A percentile compares a stretch with the other conserved stretches of the same genome.
Evolutionary conservation across 2,797 vertebrate species (phyloP).

Genomic region (Tenualosa ilisha): DNA sequence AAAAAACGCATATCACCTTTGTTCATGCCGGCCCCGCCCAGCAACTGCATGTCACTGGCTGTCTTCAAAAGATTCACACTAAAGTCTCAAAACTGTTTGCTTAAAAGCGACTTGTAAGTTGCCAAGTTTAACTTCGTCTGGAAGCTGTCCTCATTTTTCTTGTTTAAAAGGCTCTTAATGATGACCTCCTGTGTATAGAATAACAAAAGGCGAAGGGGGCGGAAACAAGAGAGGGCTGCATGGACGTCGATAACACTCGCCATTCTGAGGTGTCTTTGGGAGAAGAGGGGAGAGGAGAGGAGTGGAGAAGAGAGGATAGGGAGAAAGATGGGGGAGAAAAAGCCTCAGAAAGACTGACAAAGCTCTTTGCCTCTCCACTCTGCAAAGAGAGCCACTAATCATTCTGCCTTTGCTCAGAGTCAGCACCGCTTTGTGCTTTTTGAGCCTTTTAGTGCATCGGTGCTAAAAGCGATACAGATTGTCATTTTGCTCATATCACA

Average conservation of each 20-base stretch:
- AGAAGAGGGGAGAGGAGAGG: conserved; percentile 20
- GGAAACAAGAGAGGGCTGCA: conserved; percentile 32
- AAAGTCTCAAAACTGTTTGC: background rate
- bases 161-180: conserved; percentile 10
- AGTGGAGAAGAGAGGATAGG: background rate
- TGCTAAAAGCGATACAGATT: conserved; percentile 26
- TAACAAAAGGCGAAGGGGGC: conserved; percentile 14
- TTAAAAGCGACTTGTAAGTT: background rate
- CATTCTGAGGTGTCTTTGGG: conserved; percentile 28
- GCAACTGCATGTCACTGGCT: background rate
- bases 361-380: conserved; percentile 31
- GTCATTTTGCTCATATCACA: conserved; percentile 28
- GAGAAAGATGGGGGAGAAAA: conserved; percentile 25
- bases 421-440: conserved; percentile 33
- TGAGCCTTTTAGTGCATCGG: conserved; percentile 19
- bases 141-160: background rate
- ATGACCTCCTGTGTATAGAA: background rate
- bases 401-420: conserved; percentile 31
- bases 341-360: conserved; percentile 41
- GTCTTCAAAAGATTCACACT: background rate
- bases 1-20: background rate
- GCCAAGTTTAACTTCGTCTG: conserved; percentile 10
- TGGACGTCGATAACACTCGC: conserved; percentile 24
- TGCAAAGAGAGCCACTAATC: conserved; percentile 47
- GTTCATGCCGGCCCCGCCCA: background rate